Evolutionary conservation across 2,113 vertebrate genomes (phyloP).

Genomic region (Cavia aperea): DNA sequence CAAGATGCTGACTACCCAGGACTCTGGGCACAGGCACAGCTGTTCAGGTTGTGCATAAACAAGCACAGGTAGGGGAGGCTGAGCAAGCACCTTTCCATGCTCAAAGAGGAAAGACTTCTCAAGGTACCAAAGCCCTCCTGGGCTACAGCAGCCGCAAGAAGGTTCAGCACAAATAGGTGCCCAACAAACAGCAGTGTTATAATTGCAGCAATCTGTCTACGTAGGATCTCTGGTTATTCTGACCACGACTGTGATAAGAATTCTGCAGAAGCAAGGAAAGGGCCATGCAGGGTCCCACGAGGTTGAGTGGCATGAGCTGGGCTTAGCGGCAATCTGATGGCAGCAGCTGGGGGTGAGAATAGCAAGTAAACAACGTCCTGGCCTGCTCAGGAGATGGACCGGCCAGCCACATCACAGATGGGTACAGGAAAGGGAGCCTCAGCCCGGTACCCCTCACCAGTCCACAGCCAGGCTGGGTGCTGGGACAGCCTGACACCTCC

Average conservation of each 20-base stretch:
- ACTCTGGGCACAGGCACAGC: neutral
- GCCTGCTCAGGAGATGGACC: neutral
- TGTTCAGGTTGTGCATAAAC: neutral
- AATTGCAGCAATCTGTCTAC: neutral
- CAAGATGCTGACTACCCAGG: neutral
- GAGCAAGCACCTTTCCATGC: neutral
- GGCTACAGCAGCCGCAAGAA: too few species aligned
- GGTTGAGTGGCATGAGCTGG: fast-evolving
- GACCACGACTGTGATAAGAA: neutral
- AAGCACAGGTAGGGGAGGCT: neutral
- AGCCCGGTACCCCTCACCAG: too few species aligned
- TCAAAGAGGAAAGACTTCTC: neutral
- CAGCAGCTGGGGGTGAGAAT: neutral
- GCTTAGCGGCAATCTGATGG: fast-evolving
- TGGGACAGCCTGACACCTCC: neutral
- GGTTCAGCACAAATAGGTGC: neutral
- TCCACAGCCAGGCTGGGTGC: neutral
- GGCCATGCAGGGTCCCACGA: neutral
- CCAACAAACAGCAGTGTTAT: neutral
- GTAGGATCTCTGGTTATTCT: neutral
- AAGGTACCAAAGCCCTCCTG: neutral
- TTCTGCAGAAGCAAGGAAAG: neutral
- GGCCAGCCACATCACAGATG: fast-evolving
- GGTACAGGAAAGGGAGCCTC: neutral
- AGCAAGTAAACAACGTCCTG: neutral